A percentile compares a stretch with the other conserved stretches of the same genome.
Evolutionary conservation across 1,140 invertebrate genomes (phyloP).

Genomic region (Venturia canescens): DNA sequence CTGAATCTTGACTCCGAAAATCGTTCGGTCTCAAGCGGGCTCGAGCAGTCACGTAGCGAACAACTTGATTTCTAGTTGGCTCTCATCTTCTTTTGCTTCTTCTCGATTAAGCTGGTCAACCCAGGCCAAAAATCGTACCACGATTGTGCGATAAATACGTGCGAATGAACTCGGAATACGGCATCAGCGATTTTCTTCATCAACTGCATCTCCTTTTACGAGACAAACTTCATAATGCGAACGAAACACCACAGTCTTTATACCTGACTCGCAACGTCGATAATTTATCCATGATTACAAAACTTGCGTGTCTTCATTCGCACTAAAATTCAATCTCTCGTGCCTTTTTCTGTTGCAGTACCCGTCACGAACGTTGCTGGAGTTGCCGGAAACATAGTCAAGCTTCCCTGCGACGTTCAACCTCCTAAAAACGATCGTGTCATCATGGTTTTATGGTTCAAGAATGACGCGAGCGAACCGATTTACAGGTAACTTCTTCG

Average conservation of each 20-base stretch:
- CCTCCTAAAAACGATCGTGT: constrained; percentile 75
- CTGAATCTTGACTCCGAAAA: constrained; percentile 3
- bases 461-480: constrained; percentile 77
- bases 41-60: constrained; percentile 37
- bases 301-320: no score
- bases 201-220: not conserved
- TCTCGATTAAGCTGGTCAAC: not conserved
- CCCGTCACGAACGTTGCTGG: constrained; percentile 73
- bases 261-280: not conserved
- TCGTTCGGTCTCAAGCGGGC: not conserved
- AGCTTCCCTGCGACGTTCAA: constrained; percentile 79
- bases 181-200: constrained; percentile 10
- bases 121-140: not conserved
- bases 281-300: no score
- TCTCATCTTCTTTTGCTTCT: not conserved
- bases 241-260: not conserved
- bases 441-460: constrained; percentile 80
- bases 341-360: constrained; percentile 67
- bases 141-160: constrained; percentile 13
- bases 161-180: not conserved
- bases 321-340: not conserved
- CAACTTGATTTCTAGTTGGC: constrained; percentile 20
- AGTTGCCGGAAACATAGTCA: constrained; percentile 76
- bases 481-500: constrained; percentile 77
- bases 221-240: not conserved